Evolutionary conservation across 1,140 invertebrate genomes (phyloP), one percentile per base, ranked within the genome.

Genomic region (Littorina saxatilis): DNA sequence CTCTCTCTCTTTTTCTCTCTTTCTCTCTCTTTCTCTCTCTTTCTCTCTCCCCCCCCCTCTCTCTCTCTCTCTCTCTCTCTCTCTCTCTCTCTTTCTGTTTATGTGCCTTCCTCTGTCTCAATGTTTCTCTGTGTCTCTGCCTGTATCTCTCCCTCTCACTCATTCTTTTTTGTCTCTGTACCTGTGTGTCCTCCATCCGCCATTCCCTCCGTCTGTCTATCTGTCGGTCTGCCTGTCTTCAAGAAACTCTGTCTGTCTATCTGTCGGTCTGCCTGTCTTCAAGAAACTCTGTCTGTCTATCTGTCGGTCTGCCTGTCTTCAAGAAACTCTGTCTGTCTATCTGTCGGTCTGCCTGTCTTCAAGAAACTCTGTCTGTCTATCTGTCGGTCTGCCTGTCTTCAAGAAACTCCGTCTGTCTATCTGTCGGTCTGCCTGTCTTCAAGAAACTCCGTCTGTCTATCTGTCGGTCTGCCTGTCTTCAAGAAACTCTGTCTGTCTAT

Each of bases 161-260:
- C 29, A 9, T 11, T 32, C n/a, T n/a, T n/a, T n/a, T n/a, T n/a
- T n/a, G 32, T 79, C 55, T 29, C 15, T 35, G 7, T 79, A 11
- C n/a, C 11, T 47, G 7, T 35, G 4, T 55, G n/a, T 32, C 39
- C 7, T 17, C 37, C 68, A 39, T 37, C 23, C 15, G 63, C 39
- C 35, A 27, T 9, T 43, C 5, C 27, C 23, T 58, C 15, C 63
- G 29, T 35, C 7, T 58, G 11, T 17, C 9, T 52, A 5, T 77
- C 32, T 68, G 77, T 78, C 47, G 7, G 75, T 78, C 47, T n/a
- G 40, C 23, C 47, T n/a, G 50, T 55, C 15, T 29, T 40, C 43
- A 40, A n/a, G 72, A 20, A 17, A n/a, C 23, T 50, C 23, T 50
- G 43, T 76, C 17, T 76, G 40, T 52, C 43, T 47, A 32, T 47